Conservation (phyloP, 2,797 vertebrate genomes). For the Atherinosoma microstoma region DNA sequence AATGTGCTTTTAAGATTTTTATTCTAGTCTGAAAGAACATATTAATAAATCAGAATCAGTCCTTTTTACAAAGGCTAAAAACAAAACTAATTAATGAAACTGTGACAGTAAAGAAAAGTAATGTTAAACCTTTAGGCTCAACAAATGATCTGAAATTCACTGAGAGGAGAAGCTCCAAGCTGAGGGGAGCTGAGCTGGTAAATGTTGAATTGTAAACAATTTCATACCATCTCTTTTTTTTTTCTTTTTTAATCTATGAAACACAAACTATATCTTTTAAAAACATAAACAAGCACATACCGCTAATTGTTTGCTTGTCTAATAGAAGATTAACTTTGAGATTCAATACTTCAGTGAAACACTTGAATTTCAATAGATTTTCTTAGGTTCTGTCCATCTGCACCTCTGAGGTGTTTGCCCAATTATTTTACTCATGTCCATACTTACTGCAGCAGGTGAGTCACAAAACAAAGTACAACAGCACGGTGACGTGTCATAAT, state of each 20-base stretch:
- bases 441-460: slow-evolving; percentile 41
- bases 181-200: no score
- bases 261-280: no score
- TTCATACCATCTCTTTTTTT: neutral
- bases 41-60: no score
- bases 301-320: neutral
- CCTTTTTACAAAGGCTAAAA: neutral
- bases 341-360: neutral
- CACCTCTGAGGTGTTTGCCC: neutral
- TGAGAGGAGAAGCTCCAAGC: neutral
- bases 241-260: no score
- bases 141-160: neutral
- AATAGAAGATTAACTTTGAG: neutral
- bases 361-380: no score
- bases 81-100: neutral
- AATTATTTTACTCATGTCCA: neutral
- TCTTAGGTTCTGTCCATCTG: neutral
- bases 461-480: slow-evolving; percentile 36
- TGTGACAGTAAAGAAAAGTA: neutral
- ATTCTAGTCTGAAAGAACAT: neutral
- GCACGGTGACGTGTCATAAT: slow-evolving; percentile 72
- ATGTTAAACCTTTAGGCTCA: neutral
- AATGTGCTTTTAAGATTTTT: neutral
- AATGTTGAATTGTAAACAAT: neutral
- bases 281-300: neutral